phyloP scores from a whole-genome alignment of 2,113 vertebrate genomes.

The Myotis lucifugus region DNA sequence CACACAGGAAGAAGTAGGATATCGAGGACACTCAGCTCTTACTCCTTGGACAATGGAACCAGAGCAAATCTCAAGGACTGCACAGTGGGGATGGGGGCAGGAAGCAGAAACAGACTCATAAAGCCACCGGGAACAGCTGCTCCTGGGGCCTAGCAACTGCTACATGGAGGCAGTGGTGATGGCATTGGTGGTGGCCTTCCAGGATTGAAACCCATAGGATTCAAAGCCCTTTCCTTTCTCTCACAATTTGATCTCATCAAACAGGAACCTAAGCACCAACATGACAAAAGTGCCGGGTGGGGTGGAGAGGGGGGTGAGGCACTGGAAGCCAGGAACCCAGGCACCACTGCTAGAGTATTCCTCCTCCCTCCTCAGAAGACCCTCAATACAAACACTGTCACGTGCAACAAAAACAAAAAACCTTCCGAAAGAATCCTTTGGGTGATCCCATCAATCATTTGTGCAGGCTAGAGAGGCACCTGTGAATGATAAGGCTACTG shows the following conservation, averaged over 20 bases:
- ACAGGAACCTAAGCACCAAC: slow-evolving; percentile 37
- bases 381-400: not conserved
- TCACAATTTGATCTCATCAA: not conserved
- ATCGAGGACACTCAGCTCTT: not conserved
- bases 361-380: not conserved
- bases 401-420: slow-evolving; percentile 65
- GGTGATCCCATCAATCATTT: slow-evolving; percentile 83
- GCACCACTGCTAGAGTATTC: not conserved
- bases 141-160: not conserved
- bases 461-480: slow-evolving; percentile 88
- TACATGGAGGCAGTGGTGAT: not conserved
- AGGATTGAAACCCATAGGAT: not conserved
- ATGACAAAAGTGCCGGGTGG: not conserved
- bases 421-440: slow-evolving; percentile 79
- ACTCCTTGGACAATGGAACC: not conserved
- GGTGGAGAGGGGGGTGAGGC: not conserved
- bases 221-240: slow-evolving; percentile 22
- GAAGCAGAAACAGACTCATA: not conserved
- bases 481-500: slow-evolving; percentile 88
- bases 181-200: not conserved
- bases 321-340: slow-evolving; percentile 15
- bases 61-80: not conserved
- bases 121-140: not conserved
- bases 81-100: not conserved
- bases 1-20: not conserved